Conservation (phyloP, 1,140 invertebrate species). For the Cyrtorhinus lividipennis region DNA sequence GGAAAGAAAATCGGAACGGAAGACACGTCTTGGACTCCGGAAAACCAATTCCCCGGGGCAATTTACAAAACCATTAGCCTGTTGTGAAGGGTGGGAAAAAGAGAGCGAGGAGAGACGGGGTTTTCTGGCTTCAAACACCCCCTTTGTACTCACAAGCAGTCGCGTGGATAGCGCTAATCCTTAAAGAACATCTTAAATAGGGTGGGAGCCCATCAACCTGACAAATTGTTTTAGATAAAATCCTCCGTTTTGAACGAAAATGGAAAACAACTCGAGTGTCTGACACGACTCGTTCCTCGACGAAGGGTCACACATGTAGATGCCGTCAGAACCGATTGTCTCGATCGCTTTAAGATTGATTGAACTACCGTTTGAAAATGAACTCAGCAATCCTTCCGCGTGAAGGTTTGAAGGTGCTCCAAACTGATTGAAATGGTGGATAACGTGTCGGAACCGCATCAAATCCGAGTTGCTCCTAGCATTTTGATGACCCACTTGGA, state of each 20-base stretch:
- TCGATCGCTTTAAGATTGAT: too few relatives aligned
- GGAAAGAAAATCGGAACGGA: neutral
- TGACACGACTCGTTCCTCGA: too few relatives aligned
- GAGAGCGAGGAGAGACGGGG: neutral
- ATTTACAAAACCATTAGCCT: neutral
- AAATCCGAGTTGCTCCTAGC: too few relatives aligned
- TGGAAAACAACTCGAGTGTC: neutral
- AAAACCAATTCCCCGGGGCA: neutral
- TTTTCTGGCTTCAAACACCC: neutral
- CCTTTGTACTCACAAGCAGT: neutral
- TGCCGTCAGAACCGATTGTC: too few relatives aligned
- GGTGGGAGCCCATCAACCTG: neutral
- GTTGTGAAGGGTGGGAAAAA: neutral
- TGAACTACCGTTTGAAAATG: too few relatives aligned
- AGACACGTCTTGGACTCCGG: neutral
- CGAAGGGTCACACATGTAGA: too few relatives aligned
- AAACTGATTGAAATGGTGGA: too few relatives aligned
- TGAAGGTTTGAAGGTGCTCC: too few relatives aligned
- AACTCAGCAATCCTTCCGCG: too few relatives aligned
- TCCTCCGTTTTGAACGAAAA: neutral
- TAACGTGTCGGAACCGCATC: too few relatives aligned
- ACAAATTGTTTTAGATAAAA: neutral
- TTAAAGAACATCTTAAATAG: neutral
- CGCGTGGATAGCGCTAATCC: neutral
- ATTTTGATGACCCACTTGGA: too few relatives aligned